Percentiles rank a stretch among this genome's conserved stretches.
Evolutionary conservation across 2,888 invertebrate genomes (phyloP).

Genomic region (Xestia ashworthii): DNA sequence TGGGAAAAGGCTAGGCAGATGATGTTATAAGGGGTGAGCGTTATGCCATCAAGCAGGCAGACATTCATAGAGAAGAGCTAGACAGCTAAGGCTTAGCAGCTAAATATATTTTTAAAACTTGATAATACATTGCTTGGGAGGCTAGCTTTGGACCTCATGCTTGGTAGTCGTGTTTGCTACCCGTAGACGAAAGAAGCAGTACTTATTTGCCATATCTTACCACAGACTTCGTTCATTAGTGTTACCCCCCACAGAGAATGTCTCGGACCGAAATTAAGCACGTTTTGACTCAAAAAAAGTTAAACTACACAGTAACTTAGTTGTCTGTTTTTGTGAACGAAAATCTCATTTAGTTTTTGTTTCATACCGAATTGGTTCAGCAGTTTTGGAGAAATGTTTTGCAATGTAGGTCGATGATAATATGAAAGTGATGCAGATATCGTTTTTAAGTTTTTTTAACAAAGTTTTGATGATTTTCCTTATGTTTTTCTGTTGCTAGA

Average conservation of each 20-base stretch:
- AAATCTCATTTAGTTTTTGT: constrained; percentile 51
- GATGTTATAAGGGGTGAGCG: too few relatives aligned
- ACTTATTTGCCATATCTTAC: background rate
- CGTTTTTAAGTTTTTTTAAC: background rate
- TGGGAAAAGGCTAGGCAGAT: too few relatives aligned
- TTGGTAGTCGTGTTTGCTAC: background rate
- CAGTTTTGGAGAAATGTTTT: constrained; percentile 43
- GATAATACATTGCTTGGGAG: background rate
- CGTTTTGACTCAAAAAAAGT: constrained; percentile 34
- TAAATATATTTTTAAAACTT: background rate
- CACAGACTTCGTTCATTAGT: background rate
- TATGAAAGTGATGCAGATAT: constrained; percentile 28
- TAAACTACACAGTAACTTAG: constrained; percentile 30
- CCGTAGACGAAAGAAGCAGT: background rate
- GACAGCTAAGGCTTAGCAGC: too few relatives aligned
- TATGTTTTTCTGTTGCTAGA: background rate
- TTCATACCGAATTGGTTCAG: constrained; percentile 40
- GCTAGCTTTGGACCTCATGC: background rate
- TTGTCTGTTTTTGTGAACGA: constrained; percentile 29
- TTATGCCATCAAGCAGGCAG: too few relatives aligned
- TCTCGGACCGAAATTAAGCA: constrained; percentile 23
- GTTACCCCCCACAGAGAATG: background rate
- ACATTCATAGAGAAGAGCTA: too few relatives aligned
- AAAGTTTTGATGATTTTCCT: background rate
- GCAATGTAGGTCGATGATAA: constrained; percentile 46